These are phyloP conservation scores for Aphaenogaster rudis DNA, from an alignment of 1,140 invertebrate genomes.

Conservation along the genomic window DNA sequence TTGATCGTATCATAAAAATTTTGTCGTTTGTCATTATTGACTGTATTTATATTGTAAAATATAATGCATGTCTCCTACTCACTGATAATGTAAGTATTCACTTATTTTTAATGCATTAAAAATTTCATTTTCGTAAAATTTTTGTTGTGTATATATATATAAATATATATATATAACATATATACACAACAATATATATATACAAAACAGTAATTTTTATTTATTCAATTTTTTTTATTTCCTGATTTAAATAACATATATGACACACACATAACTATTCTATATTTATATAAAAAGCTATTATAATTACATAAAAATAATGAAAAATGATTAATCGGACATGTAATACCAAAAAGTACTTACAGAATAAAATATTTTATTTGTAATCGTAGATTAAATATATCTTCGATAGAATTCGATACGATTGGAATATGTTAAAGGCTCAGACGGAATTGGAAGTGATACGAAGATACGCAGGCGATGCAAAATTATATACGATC, in stretches of 20 bases:
- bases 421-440: slow-evolving; percentile 41
- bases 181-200: too few species aligned
- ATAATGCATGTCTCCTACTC: slow-evolving; percentile 21
- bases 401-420: slow-evolving; percentile 29
- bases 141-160: background rate
- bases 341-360: background rate
- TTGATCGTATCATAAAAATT: background rate
- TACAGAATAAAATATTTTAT: slow-evolving; percentile 12
- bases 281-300: background rate
- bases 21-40: background rate
- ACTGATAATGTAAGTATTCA: slow-evolving; percentile 29
- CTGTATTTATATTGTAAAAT: slow-evolving; percentile 35
- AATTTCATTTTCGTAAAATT: background rate
- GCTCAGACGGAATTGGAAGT: slow-evolving; percentile 25
- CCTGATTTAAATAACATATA: background rate
- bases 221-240: background rate
- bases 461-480: slow-evolving; percentile 17
- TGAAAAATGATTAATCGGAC: background rate
- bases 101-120: background rate
- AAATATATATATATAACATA: too few species aligned
- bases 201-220: background rate
- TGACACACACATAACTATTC: background rate
- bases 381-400: slow-evolving; percentile 26
- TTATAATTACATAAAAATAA: background rate
- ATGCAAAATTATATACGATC: slow-evolving; percentile 15